A percentile compares a stretch with the other conserved stretches of the same genome.
Evolutionary conservation across 2,797 vertebrate species (phyloP).

Genomic region (Gallinago nigripennis): DNA sequence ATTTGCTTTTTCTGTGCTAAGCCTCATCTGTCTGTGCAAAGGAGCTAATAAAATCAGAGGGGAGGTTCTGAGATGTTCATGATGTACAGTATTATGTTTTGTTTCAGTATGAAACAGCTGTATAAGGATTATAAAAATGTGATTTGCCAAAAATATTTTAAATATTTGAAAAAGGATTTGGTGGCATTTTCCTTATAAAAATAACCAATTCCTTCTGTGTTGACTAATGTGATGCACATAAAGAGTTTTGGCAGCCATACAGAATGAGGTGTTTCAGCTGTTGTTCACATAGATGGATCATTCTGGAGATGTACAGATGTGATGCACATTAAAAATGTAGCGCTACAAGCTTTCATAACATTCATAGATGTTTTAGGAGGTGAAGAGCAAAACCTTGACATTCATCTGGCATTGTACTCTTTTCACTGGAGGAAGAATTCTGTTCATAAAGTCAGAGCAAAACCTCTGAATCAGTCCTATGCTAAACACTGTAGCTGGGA

Average conservation of each 20-base stretch:
- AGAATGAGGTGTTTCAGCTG: conserved; percentile 62
- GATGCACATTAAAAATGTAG: conserved; percentile 56
- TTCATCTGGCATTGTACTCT: background rate
- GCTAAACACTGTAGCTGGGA: background rate
- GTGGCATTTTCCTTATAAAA: conserved; percentile 60
- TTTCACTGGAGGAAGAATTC: background rate
- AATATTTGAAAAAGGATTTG: conserved; percentile 58
- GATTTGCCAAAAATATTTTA: conserved; percentile 59
- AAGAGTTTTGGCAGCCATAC: background rate
- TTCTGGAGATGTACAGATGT: conserved; percentile 39
- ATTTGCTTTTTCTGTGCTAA: background rate
- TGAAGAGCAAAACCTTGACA: conserved; percentile 37
- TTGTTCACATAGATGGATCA: conserved; percentile 25
- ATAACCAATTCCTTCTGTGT: conserved; percentile 57
- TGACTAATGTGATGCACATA: conserved; percentile 19
- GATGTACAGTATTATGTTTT: background rate
- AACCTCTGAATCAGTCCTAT: background rate
- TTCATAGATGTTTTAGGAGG: conserved; percentile 43
- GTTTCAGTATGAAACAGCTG: conserved; percentile 24
- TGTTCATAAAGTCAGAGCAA: background rate
- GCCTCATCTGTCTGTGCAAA: background rate
- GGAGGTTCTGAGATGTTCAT: background rate
- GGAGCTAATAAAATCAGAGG: conserved; percentile 34
- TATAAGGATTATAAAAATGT: conserved; percentile 46
- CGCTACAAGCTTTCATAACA: background rate